Evolutionary conservation across 2,888 invertebrate genomes (phyloP), one percentile per base, ranked within the genome.

Genomic region (Apotomis turbidana): DNA sequence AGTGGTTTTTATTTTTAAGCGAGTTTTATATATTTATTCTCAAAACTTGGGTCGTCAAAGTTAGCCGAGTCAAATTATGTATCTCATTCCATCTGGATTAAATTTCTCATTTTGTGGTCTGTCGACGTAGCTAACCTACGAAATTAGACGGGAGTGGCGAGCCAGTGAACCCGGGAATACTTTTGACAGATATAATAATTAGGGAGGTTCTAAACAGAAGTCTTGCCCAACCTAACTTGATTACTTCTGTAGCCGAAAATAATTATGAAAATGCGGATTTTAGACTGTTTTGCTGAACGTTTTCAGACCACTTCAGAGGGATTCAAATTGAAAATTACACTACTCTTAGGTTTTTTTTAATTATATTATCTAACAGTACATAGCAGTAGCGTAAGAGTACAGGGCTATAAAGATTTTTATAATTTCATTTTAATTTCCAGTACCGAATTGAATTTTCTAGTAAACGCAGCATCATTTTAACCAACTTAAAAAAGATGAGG

Each of bases 81-180:
- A 62, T 72, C 68, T 63, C 68, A 68, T 72, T 72, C 44, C 63
- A 59, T 59, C 52, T 15, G 68, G 72, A 72, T 68, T 72, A 72
- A 58, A 52, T 63, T 72, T 63, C 54, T 63, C 68, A 72, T 57
- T 63, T 63, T 63, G 63, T 68, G 58, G 62, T 68, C 63, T 15
- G 63, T 36, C 68, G 13, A 46, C 59, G 68, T 36, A 66, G 71
- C 55, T 67, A 58, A 63, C 62, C 57, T 51, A 55, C 36, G 51
- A 38, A 68, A 72, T 68, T 64, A 71, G 58, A 41, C 15, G 36
- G 57, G 55, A 9, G 44, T 54, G 64, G 5, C 38, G 66, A 46
- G 46, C n/a, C 55, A 46, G 64, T 27, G 64, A 3, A 41, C 27
- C 57, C 15, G 54, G 5, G 27, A 55, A 27, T 44, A 46, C 55